Percentiles rank a stretch among this genome's conserved stretches.
Evolutionary conservation across 2,888 invertebrate genomes (phyloP).

Genomic region (Tinea pellionella): DNA sequence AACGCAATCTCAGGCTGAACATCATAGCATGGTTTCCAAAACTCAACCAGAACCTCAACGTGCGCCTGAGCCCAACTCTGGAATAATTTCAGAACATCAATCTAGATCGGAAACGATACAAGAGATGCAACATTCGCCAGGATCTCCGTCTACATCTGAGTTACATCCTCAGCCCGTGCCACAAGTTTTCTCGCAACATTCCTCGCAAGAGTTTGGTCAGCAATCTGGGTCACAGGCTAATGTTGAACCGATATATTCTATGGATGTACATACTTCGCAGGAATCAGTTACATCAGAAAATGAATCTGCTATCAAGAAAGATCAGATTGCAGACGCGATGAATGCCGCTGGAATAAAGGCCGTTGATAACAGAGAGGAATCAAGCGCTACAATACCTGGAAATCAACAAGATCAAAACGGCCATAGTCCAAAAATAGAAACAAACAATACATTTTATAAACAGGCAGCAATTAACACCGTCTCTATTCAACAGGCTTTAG

Average conservation of each 20-base stretch:
- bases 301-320: conserved; percentile 37
- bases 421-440: neutral
- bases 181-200: neutral
- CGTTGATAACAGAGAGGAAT: conserved; percentile 34
- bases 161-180: neutral
- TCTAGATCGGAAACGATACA: neutral
- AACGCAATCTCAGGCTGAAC: too few species aligned
- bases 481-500: conserved; percentile 57
- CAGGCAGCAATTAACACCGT: conserved; percentile 48
- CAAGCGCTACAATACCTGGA: conserved; percentile 65
- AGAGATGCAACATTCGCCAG: neutral
- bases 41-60: neutral
- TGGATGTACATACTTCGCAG: neutral
- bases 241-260: neutral
- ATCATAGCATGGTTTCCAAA: neutral
- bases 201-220: neutral
- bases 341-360: conserved; percentile 55
- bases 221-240: neutral
- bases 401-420: conserved; percentile 35
- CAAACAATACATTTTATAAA: conserved; percentile 28
- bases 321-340: conserved; percentile 60
- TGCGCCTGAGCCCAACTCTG: neutral
- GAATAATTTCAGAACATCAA: neutral
- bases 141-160: neutral
- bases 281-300: neutral